Evolutionary conservation across 2,888 invertebrate species (phyloP), one percentile per base, ranked within the genome.

Genomic region (Pseudococcus jackbeardsleyi): DNA sequence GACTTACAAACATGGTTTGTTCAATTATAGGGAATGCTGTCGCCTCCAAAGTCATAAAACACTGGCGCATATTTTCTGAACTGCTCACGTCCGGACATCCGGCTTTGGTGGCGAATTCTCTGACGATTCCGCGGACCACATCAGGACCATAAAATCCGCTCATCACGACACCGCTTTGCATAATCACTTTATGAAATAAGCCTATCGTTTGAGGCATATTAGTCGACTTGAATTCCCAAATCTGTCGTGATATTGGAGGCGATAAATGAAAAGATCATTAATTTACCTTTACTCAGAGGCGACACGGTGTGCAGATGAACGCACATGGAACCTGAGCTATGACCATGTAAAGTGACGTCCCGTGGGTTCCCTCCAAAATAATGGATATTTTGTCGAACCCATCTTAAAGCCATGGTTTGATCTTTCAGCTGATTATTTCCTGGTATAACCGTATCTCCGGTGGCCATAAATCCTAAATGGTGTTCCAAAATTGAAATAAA

Each of bases 131-230:
- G 0, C 59, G 88, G 9, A 84, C 1, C 6, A 88, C n/a, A 48
- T 79, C 88, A 1, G 64, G 33, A 17, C 93, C 92, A 0, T 93
- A 92, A 84, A 94, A 92, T 0, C 94, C 91, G 86, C 94, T 92
- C 19, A 95, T 92, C 0, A 94, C 93, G 0, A 93, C 93, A 0
- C 96, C 96, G 90, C 96, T 96, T 90, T 94, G 93, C 0, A 95
- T 94, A 86, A 95, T 93, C 8, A 94, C 95, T 46, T 93, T 92
- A 89, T 93, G 91, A 90, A 94, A 94, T 92, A 0, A 94, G 4
- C 86, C 86, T 86, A 64, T 12, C 19, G 22, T 64, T 22, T 22
- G 7, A 7, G 5, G 19, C 19, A 19, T 64, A 22, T 22, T 22
- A 19, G 19, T 59, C 54, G 17, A 5, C 12, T 12, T 5, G 17